A percentile compares a stretch with the other conserved stretches of the same genome.
Conservation (phyloP, 2,113 vertebrate genomes). For the Albula goreensis region DNA sequence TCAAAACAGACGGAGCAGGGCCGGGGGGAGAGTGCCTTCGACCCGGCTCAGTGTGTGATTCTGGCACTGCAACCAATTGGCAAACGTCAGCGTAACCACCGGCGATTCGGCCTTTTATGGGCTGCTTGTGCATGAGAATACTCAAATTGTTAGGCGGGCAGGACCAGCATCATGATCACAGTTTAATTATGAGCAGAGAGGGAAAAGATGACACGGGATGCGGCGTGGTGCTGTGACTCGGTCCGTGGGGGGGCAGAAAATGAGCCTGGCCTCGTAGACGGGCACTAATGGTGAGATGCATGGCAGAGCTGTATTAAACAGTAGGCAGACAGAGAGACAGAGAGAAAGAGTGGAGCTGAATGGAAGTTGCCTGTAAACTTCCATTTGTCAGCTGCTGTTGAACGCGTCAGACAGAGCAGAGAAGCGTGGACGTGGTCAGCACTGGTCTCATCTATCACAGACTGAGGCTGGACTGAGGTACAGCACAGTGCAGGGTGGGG, state of each 20-base stretch:
- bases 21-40: background rate
- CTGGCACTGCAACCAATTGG: conserved; percentile 49
- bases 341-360: conserved; percentile 18
- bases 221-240: background rate
- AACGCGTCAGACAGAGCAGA: conserved; percentile 46
- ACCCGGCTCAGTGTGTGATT: conserved; percentile 35
- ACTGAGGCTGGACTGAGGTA: conserved; percentile 14
- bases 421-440: conserved; percentile 47
- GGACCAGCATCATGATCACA: conserved; percentile 52
- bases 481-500: background rate
- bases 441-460: conserved; percentile 51
- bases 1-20: conserved; percentile 51
- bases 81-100: conserved; percentile 59
- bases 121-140: conserved; percentile 56
- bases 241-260: conserved; percentile 12
- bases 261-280: background rate
- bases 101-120: conserved; percentile 60
- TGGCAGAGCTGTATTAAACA: conserved; percentile 29
- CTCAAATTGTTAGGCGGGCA: conserved; percentile 63
- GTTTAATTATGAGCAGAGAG: conserved; percentile 36
- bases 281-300: conserved; percentile 1
- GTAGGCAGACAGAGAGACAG: conserved; percentile 6
- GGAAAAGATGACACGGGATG: conserved; percentile 19
- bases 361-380: conserved; percentile 38
- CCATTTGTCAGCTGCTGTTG: conserved; percentile 58